Base-by-base conservation (phyloP, 1,140 invertebrate species). In the Penaeus vannamei region DNA sequence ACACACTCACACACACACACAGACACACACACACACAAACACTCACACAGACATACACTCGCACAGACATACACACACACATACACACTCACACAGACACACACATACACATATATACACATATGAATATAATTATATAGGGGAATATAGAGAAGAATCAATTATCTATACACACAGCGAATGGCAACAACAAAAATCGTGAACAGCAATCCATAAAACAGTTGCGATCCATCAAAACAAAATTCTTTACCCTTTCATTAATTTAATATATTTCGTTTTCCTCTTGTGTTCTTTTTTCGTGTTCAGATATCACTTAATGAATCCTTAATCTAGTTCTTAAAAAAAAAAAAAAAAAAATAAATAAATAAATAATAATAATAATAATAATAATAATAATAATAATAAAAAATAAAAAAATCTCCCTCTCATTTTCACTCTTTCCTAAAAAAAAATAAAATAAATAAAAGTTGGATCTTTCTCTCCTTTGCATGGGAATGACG, bases 11-110 rank as follows among this genome's bases (percentile, higher is more conserved):
- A 69, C 64, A 69, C 64, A 69, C 23, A 69, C 64, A 69, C 64
- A 69, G 3, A 69, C 64, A 69, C 64, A 69, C 64, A 69, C 64
- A 69, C 64, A 69, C 64, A 69, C 64, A 69, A 3, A 69, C 64
- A 69, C 14, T 5, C 14, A 69, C 14, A 69, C 14, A 69, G 2
- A 69, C 14, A 69, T 29, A 69, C 14, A 69, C 14, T 5, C 14
- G 14, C 14, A 69, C 20, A 69, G 7, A 69, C 20, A 69, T 14
- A 69, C 20, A 69, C 20, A 69, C 12, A 69, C 20, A 69, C 20
- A 69, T 14, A 69, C 12, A 5, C 12, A 69, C 12, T 0, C 12
- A 69, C 12, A 5, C 12, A 69, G 3, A 69, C 10, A 69, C 66
- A 69, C 66, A 69, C 64, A 66, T 7, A 66, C 64, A 66, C 64